phyloP scores from a whole-genome alignment of 2,888 invertebrate genomes.

The Lycocerus yunnanus region DNA sequence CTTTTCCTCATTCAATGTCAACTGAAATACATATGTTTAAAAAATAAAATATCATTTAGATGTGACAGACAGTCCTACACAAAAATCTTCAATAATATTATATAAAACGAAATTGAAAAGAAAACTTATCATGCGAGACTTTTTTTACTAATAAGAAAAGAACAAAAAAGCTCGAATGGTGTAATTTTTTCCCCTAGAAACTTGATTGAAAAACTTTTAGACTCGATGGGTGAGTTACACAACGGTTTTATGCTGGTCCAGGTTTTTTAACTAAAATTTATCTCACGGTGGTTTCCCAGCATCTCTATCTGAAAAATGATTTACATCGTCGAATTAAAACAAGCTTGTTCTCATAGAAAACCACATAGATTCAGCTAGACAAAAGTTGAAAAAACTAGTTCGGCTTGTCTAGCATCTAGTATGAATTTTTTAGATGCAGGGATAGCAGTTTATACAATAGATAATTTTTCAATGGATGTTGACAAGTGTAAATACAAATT shows the following conservation, averaged over 20 bases:
- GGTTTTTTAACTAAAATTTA: conserved; percentile 19
- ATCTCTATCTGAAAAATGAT: conserved; percentile 29
- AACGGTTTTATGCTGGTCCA: conserved; percentile 15
- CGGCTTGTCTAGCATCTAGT: conserved; percentile 21
- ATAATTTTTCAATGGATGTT: neutral
- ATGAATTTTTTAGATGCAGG: conserved; percentile 1
- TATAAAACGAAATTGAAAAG: neutral
- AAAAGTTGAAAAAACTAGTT: conserved; percentile 18
- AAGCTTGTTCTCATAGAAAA: conserved; percentile 31
- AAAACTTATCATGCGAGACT: neutral
- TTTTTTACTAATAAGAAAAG: neutral
- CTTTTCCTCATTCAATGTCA: neutral
- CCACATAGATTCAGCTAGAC: conserved; percentile 17
- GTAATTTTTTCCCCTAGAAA: neutral
- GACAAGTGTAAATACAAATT: neutral
- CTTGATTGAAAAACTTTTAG: neutral
- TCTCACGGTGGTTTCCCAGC: conserved; percentile 31
- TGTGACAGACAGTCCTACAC: neutral
- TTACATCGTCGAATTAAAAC: conserved; percentile 27
- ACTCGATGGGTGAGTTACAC: conserved; percentile 17
- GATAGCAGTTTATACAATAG: neutral
- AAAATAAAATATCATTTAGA: conserved; percentile 1
- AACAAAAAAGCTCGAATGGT: neutral
- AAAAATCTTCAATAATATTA: neutral
- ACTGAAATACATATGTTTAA: conserved; percentile 3